Evolutionary conservation across 1,140 invertebrate species (phyloP), one percentile per base, ranked within the genome.

Genomic region (Pogonognathellus flavescens): DNA sequence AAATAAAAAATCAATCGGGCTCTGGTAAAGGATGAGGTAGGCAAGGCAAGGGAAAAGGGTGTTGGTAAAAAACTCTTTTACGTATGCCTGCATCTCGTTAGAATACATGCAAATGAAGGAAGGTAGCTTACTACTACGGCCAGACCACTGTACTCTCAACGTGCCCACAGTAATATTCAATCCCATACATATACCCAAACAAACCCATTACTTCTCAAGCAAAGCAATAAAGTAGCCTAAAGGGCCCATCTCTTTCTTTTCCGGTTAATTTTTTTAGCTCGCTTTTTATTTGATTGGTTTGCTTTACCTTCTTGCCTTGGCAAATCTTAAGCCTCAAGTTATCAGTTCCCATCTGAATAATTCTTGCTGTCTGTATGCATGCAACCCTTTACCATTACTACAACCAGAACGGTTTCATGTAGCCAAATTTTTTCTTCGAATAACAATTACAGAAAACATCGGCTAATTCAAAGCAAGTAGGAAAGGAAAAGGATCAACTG

Each of bases 71-170:
- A 70, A 84, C 83, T 70, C 31, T 76, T 76, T 76, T 76, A 76
- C 70, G 70, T 76, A 76, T 84, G 50, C 83, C 66, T 72, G 41
- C 62, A 57, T 70, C 62, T 84, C 18, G 62, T 84, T 84, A 70
- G 83, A 84, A 84, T 72, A 84, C 83, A 84, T 84, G 83, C 83
- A 84, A 84, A 84, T 84, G 70, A 76, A 76, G 70, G 70, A 16
- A 49, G 70, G 70, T 76, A 66, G 62, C 41, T 76, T 9, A n/a
- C 14, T 49, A 16, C 41, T 72, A 49, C 25, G 14, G 11, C 70
- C 70, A 76, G 31, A 76, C 70, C 11, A 50, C 70, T n/a, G n/a
- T n/a, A 50, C 31, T 31, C 70, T 76, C 9, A 70, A 41, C 22
- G 3, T 7, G 16, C 10, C 18, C n/a, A 6, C 18, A 18, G 59